A percentile compares a stretch with the other conserved stretches of the same genome.
These are phyloP conservation scores for Xenops minutus DNA, from an alignment of 2,797 vertebrate species.

Conservation along the genomic window DNA sequence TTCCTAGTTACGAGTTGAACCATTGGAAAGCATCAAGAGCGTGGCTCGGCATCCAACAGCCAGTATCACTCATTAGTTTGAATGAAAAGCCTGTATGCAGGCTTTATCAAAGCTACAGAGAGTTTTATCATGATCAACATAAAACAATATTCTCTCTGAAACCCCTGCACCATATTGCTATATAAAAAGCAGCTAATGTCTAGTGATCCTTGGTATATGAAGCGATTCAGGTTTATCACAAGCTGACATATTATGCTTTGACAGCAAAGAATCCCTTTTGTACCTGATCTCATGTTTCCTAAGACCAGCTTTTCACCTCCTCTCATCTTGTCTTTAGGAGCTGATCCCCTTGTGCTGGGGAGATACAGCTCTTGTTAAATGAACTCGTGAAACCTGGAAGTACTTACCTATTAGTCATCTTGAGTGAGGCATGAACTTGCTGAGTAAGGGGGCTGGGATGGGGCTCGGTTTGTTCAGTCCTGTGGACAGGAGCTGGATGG, in stretches of 20 bases:
- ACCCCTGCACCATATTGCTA: slow-evolving; percentile 36
- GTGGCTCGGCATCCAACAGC: slow-evolving; percentile 32
- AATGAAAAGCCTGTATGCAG: slow-evolving; percentile 32
- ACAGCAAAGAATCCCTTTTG: slow-evolving; percentile 59
- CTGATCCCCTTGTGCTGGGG: slow-evolving; percentile 24
- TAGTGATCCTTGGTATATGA: slow-evolving; percentile 62
- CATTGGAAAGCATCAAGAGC: slow-evolving; percentile 43
- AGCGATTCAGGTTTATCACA: slow-evolving; percentile 48
- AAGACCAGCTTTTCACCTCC: slow-evolving; percentile 55
- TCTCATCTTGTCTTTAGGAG: slow-evolving; percentile 59
- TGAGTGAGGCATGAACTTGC: not conserved
- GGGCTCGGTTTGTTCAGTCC: not conserved
- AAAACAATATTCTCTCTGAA: slow-evolving; percentile 61
- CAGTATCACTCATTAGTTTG: slow-evolving; percentile 48
- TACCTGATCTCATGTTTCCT: slow-evolving; percentile 48
- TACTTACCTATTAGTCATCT: not conserved
- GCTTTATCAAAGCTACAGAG: slow-evolving; percentile 56
- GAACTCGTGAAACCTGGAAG: not conserved
- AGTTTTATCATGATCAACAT: slow-evolving; percentile 54
- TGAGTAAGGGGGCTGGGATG: not conserved
- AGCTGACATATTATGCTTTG: slow-evolving; percentile 54
- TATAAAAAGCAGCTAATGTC: slow-evolving; percentile 61
- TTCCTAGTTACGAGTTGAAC: not conserved
- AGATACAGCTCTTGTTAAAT: slow-evolving; percentile 14
- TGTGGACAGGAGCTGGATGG: not conserved